Evolutionary conservation across 1,140 invertebrate genomes (phyloP).

Genomic region (Bilobella aurantiaca): DNA sequence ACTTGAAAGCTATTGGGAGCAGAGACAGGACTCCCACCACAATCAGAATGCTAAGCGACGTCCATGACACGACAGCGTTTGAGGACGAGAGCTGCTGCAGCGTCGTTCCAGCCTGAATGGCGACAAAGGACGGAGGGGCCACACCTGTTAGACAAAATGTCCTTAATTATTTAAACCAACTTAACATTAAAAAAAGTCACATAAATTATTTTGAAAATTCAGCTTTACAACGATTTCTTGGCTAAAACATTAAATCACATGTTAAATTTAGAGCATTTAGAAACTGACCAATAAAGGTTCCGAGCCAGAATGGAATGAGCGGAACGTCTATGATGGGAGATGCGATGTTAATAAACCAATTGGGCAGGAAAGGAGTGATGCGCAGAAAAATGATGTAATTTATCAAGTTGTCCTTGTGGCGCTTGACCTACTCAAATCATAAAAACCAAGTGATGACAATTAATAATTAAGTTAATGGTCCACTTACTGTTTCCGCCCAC

Average conservation of each 20-base stretch:
- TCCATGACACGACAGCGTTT: constrained; percentile 78
- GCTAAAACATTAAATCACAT: no score
- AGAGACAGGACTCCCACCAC: constrained; percentile 72
- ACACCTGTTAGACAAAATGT: constrained; percentile 63
- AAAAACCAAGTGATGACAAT: background rate
- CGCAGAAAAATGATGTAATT: constrained; percentile 96
- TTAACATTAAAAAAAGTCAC: no score
- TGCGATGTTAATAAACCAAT: constrained; percentile 99
- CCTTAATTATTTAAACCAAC: constrained; percentile 22
- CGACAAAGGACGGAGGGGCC: constrained; percentile 92
- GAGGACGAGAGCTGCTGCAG: constrained; percentile 84
- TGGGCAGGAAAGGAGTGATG: constrained; percentile 94
- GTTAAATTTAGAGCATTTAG: no score
- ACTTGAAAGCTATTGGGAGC: constrained; percentile 82
- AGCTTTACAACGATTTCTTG: no score
- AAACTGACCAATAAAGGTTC: constrained; percentile 67
- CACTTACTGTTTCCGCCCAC: constrained; percentile 70
- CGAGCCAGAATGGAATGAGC: constrained; percentile 78
- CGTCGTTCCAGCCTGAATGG: constrained; percentile 94
- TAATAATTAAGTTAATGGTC: background rate
- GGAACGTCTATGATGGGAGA: constrained; percentile 95
- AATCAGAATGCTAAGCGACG: constrained; percentile 64
- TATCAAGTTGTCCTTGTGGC: constrained; percentile 77
- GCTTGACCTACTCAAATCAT: constrained; percentile 50
- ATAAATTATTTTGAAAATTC: no score